Percentiles rank a stretch among this genome's conserved stretches.
These are phyloP conservation scores for Charaxes varanes DNA, from an alignment of 1,140 invertebrate species.

Conservation along the genomic window DNA sequence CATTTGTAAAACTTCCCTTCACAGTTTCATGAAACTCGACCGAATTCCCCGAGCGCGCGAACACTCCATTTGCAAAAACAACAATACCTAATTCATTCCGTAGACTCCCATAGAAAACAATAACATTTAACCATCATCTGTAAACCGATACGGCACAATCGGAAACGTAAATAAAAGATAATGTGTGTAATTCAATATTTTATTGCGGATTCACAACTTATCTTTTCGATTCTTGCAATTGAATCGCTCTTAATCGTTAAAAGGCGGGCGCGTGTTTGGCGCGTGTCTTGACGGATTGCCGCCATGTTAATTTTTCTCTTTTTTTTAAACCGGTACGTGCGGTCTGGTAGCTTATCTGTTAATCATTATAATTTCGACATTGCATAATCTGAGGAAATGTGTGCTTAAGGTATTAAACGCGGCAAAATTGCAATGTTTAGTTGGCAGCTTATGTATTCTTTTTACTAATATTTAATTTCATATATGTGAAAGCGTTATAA, in stretches of 20 bases:
- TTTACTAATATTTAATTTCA: too few relatives aligned
- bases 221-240: conserved; percentile 45
- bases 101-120: conserved; percentile 49
- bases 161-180: conserved; percentile 67
- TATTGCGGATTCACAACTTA: conserved; percentile 54
- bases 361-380: conserved; percentile 32
- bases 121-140: conserved; percentile 39
- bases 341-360: conserved; percentile 30
- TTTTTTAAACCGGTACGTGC: conserved; percentile 32
- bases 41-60: neutral
- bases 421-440: conserved; percentile 21
- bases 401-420: conserved; percentile 13
- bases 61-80: conserved; percentile 15
- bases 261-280: conserved; percentile 42
- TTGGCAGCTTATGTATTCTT: neutral
- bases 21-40: neutral
- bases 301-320: conserved; percentile 34
- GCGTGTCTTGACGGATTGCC: conserved; percentile 52
- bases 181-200: conserved; percentile 63
- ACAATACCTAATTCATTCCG: conserved; percentile 21
- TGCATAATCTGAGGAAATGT: conserved; percentile 26
- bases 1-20: neutral
- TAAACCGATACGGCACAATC: conserved; percentile 63
- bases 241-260: conserved; percentile 45
- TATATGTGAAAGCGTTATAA: too few relatives aligned